Conservation (phyloP, 2,797 vertebrate genomes). For the Crax fasciolata region DNA sequence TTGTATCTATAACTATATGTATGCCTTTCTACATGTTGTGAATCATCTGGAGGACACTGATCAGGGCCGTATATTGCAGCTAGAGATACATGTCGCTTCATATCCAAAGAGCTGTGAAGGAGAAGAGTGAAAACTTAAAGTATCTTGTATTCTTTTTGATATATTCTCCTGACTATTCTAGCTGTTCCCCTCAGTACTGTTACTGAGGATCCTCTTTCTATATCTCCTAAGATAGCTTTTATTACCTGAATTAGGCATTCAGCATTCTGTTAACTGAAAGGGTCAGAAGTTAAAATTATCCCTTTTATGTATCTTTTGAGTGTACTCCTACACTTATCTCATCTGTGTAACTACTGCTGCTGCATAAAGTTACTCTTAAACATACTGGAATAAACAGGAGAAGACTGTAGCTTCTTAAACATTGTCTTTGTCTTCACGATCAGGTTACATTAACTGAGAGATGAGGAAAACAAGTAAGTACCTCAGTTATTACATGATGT, state of each 20-base stretch:
- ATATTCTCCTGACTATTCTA: not conserved
- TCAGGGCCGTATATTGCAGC: not conserved
- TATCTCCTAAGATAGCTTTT: not conserved
- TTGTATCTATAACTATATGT: not conserved
- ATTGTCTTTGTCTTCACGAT: not conserved
- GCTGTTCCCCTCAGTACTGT: not conserved
- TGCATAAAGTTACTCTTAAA: not conserved
- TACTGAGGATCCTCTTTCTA: not conserved
- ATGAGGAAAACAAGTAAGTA: not conserved
- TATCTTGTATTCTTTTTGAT: not conserved
- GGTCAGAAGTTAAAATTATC: not conserved
- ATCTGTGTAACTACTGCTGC: not conserved
- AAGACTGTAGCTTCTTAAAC: not conserved
- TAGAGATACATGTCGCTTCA: not conserved
- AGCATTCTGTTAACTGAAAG: not conserved
- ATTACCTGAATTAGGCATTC: not conserved
- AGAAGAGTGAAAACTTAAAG: not conserved
- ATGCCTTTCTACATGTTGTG: not conserved
- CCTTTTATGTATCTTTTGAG: not conserved
- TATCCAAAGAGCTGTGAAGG: not conserved
- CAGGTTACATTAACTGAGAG: not conserved
- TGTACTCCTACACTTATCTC: not conserved
- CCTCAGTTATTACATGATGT: not conserved
- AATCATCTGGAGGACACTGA: not conserved
- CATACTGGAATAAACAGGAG: not conserved